phyloP scores from a whole-genome alignment of 92 coral and sea anemone species.

The Metridium senile region DNA sequence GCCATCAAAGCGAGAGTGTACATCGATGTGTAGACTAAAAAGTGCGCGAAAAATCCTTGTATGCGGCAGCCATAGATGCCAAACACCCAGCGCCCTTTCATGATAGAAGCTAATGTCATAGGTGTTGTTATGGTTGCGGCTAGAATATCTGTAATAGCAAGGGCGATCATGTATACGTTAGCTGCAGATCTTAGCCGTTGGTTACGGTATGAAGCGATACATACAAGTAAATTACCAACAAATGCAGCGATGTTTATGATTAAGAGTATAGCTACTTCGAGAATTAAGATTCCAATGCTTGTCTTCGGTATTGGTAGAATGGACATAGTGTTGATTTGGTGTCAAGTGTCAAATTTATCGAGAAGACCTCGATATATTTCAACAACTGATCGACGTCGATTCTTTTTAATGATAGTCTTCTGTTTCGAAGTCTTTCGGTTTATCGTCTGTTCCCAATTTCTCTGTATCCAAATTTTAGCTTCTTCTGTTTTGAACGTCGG shows the following conservation, averaged over 20 bases:
- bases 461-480: too few relatives aligned
- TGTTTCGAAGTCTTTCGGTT: too few relatives aligned
- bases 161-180: conserved; percentile 27
- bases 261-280: conserved; percentile 24
- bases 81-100: conserved; percentile 31
- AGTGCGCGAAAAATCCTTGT: conserved; percentile 45
- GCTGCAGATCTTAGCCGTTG: conserved; percentile 20
- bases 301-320: conserved; percentile 3
- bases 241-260: conserved; percentile 29
- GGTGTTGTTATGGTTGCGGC: conserved; percentile 28
- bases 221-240: conserved; percentile 29
- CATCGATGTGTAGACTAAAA: conserved; percentile 33
- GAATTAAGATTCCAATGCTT: conserved; percentile 9
- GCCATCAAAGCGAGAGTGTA: conserved; percentile 36
- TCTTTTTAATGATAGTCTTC: too few relatives aligned
- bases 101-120: conserved; percentile 25
- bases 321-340: too few relatives aligned
- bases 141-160: conserved; percentile 31
- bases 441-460: too few relatives aligned
- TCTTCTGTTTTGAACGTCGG: too few relatives aligned
- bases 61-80: conserved; percentile 25
- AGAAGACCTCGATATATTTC: too few relatives aligned
- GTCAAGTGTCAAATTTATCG: too few relatives aligned
- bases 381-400: too few relatives aligned
- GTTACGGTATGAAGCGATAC: conserved; percentile 26